phyloP scores from a whole-genome alignment of 35 echinoderm and acorn worm genomes.

The Ophioderma brevispina region DNA sequence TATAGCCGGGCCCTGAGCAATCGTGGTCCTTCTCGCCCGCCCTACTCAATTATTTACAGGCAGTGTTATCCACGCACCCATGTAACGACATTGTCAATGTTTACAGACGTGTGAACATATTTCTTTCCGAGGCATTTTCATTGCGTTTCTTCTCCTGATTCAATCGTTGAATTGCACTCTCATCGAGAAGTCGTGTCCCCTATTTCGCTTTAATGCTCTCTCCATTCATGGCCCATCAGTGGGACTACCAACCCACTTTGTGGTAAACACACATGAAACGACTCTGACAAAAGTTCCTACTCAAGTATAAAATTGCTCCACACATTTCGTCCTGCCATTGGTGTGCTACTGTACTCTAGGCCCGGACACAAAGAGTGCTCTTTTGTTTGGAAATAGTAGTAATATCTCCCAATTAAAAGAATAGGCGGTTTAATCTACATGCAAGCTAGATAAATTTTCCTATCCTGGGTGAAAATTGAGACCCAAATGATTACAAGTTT shows the following conservation, averaged over 20 bases:
- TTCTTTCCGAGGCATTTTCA: neutral
- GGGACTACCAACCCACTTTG: constrained; percentile 1
- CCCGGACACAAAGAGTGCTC: neutral
- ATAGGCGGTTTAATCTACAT: neutral
- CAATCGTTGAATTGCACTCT: neutral
- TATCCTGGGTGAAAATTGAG: neutral
- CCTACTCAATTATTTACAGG: neutral
- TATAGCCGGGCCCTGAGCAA: neutral
- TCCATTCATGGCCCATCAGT: neutral
- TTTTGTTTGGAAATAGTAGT: neutral
- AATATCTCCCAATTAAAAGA: constrained; percentile 2
- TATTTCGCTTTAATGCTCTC: neutral
- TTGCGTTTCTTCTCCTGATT: neutral
- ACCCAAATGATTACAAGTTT: neutral
- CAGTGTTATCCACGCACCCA: neutral
- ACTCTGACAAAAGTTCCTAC: neutral
- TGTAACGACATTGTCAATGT: constrained; percentile 3
- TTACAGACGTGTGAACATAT: neutral
- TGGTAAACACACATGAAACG: neutral
- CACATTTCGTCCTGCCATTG: neutral
- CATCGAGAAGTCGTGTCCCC: neutral
- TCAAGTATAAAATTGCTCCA: neutral
- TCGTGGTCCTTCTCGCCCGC: neutral
- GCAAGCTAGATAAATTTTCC: neutral
- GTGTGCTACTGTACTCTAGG: neutral